These are phyloP conservation scores for Papilio protenor DNA, from an alignment of 2,888 invertebrate genomes.

Conservation along the genomic window DNA sequence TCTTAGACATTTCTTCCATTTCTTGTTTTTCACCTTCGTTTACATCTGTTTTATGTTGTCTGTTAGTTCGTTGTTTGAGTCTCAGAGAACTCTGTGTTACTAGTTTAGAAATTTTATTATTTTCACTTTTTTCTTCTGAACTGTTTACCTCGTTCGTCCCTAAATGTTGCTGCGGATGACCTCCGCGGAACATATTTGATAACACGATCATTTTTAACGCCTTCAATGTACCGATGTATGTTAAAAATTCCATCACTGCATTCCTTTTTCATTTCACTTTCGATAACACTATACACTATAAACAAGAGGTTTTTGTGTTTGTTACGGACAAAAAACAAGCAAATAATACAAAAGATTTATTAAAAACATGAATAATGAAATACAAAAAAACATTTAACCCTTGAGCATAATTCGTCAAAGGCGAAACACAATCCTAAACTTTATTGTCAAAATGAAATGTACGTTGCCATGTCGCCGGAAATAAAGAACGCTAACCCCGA, in stretches of 20 bases:
- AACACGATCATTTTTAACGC: slow-evolving; percentile 82
- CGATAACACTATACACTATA: slow-evolving; percentile 56
- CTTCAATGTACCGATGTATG: slow-evolving; percentile 74
- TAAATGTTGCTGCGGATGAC: slow-evolving; percentile 70
- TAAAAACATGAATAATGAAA: no score
- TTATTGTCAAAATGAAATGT: slow-evolving; percentile 31
- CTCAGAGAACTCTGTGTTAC: slow-evolving; percentile 69
- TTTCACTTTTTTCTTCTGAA: slow-evolving; percentile 51
- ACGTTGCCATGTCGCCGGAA: slow-evolving; percentile 14
- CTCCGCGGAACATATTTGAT: slow-evolving; percentile 78
- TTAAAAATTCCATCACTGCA: slow-evolving; percentile 83
- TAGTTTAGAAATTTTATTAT: slow-evolving; percentile 58
- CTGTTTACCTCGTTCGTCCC: slow-evolving; percentile 61
- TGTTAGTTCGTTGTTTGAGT: slow-evolving; percentile 73
- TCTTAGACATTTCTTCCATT: slow-evolving; percentile 58
- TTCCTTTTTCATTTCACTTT: slow-evolving; percentile 75
- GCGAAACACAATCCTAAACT: background rate
- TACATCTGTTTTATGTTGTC: slow-evolving; percentile 54
- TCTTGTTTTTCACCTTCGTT: slow-evolving; percentile 62
- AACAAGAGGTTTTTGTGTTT: slow-evolving; percentile 69
- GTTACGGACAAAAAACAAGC: slow-evolving; percentile 43
- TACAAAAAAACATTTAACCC: background rate
- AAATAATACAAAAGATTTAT: background rate
- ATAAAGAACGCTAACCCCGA: slow-evolving; percentile 41
- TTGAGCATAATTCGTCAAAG: background rate